Conservation (phyloP, 2,113 vertebrate genomes). For the Lanius collurio region DNA sequence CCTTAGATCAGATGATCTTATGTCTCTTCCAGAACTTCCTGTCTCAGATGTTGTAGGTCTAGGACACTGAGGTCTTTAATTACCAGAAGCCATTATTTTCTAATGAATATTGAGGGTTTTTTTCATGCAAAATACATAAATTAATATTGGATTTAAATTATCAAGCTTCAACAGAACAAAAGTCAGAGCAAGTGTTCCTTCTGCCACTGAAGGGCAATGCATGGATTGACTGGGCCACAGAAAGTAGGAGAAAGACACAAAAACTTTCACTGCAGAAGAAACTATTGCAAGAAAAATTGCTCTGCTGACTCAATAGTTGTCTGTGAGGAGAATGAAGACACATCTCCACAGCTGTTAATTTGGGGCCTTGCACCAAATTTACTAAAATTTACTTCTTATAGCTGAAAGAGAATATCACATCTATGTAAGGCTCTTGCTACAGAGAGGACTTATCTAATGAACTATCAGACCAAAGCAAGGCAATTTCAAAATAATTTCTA, state of each 20-base stretch:
- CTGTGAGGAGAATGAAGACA: background rate
- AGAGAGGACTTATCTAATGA: background rate
- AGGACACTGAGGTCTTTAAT: background rate
- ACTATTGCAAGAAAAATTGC: background rate
- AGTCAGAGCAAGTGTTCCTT: background rate
- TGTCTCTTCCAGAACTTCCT: background rate
- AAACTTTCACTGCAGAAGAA: background rate
- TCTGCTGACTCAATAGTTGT: background rate
- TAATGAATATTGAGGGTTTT: background rate
- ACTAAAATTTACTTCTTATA: background rate
- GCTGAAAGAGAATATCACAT: background rate
- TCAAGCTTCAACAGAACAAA: background rate
- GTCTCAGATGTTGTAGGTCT: background rate
- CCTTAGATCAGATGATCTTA: background rate
- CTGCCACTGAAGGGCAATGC: background rate
- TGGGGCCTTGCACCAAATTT: background rate
- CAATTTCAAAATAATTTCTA: background rate
- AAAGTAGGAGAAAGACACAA: background rate
- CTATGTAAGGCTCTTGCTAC: background rate
- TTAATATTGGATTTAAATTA: background rate
- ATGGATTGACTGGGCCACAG: background rate
- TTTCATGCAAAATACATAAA: background rate
- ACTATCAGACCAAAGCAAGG: background rate
- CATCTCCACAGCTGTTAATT: background rate
- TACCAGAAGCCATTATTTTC: background rate